phyloP scores from a whole-genome alignment of 2,888 invertebrate species.

The Macroteleia sp. region DNA sequence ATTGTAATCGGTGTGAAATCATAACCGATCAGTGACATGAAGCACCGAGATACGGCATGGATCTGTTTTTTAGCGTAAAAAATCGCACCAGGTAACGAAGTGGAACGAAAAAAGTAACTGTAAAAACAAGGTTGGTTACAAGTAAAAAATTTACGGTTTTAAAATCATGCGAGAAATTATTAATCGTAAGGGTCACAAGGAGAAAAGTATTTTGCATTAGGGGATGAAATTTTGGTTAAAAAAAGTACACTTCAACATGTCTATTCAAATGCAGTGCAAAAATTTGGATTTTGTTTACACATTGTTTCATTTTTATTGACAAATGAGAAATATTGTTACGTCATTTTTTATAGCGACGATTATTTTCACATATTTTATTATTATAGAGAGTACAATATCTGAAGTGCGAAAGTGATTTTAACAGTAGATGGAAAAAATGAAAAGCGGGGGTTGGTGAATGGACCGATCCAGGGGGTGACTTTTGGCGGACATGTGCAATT shows the following conservation, averaged over 20 bases:
- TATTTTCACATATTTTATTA: conserved; percentile 38
- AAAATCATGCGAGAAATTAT: conserved; percentile 84
- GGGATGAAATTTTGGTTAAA: conserved; percentile 14
- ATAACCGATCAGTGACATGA: conserved; percentile 80
- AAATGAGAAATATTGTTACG: no score
- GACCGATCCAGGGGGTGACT: conserved; percentile 74
- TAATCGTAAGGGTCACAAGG: conserved; percentile 64
- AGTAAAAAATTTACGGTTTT: conserved; percentile 83
- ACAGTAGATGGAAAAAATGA: conserved; percentile 40
- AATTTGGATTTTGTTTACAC: no score
- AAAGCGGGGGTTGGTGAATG: conserved; percentile 44
- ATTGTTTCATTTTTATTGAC: no score
- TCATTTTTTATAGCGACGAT: no score
- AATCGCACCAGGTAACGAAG: conserved; percentile 42
- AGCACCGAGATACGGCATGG: conserved; percentile 57
- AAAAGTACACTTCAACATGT: conserved; percentile 26
- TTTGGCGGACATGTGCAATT: conserved; percentile 82
- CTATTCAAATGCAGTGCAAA: no score
- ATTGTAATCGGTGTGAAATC: conserved; percentile 84
- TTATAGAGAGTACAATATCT: conserved; percentile 6
- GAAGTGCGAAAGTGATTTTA: conserved; percentile 58
- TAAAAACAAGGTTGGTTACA: conserved; percentile 69
- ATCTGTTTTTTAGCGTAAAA: conserved; percentile 52
- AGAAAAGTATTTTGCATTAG: conserved; percentile 4
- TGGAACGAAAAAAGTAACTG: conserved; percentile 48